phyloP scores from a whole-genome alignment of 2,888 invertebrate genomes.

The Globia sparganii region DNA sequence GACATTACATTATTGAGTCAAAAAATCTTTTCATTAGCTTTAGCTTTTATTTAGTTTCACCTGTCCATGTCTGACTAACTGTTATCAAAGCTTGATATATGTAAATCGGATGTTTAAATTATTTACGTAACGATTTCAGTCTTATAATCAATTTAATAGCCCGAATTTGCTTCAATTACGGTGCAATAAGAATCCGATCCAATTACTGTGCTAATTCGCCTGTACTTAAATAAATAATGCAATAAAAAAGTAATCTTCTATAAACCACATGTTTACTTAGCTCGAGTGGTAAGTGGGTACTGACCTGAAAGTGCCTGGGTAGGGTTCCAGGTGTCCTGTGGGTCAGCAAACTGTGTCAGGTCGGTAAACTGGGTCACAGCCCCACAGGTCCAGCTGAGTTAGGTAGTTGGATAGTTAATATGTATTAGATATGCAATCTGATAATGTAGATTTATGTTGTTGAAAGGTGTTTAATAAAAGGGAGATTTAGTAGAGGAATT shows the following conservation, averaged over 20 bases:
- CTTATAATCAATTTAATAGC: not conserved
- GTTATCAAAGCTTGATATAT: no score
- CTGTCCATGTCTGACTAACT: no score
- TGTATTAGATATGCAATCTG: conserved; percentile 43
- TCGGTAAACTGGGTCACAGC: conserved; percentile 72
- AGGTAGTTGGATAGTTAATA: conserved; percentile 17
- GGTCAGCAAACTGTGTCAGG: conserved; percentile 72
- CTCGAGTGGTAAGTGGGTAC: conserved; percentile 24
- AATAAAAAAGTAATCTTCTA: conserved; percentile 24
- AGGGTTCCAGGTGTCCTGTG: conserved; percentile 66
- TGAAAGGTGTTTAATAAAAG: no score
- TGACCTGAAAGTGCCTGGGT: conserved; percentile 56
- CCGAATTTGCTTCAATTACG: not conserved
- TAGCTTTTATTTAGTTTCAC: no score
- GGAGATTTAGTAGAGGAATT: not conserved
- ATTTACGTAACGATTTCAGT: not conserved
- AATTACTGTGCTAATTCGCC: conserved; percentile 18
- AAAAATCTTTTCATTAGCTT: not conserved
- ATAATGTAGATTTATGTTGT: not conserved
- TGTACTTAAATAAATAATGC: not conserved
- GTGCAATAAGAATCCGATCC: not conserved
- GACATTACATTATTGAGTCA: not conserved
- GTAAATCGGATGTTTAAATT: not conserved
- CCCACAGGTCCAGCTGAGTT: conserved; percentile 43
- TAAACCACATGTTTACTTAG: conserved; percentile 21